A percentile compares a stretch with the other conserved stretches of the same genome.
Conservation (phyloP, 2,113 vertebrate genomes). For the Terrapene triunguis region DNA sequence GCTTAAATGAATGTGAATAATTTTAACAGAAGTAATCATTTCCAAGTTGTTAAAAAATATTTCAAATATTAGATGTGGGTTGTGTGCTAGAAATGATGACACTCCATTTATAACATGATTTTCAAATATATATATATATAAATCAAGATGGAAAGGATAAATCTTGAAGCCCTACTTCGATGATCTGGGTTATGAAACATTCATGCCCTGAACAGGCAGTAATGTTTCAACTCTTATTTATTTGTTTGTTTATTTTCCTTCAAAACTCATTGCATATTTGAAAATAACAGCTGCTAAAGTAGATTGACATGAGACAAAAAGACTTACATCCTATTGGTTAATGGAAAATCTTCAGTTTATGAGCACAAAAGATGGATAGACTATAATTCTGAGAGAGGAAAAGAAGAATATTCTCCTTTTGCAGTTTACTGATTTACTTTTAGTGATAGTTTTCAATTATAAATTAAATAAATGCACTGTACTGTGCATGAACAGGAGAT, state of each 20-base stretch:
- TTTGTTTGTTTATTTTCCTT: not conserved
- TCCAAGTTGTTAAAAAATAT: constrained; percentile 10
- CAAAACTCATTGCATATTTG: not conserved
- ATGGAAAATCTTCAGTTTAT: not conserved
- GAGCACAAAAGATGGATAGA: not conserved
- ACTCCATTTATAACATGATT: not conserved
- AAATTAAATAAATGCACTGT: not conserved
- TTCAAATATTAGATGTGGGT: not conserved
- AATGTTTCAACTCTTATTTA: not conserved
- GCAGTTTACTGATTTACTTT: not conserved
- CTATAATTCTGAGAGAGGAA: not conserved
- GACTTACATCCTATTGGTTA: not conserved
- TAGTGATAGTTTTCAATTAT: not conserved
- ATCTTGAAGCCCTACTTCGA: not conserved
- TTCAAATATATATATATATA: not conserved
- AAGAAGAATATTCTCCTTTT: not conserved
- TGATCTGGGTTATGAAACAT: not conserved
- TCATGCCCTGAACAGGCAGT: not conserved
- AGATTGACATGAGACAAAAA: not conserved
- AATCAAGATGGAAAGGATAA: not conserved
- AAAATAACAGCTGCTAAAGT: not conserved
- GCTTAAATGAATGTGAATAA: not conserved
- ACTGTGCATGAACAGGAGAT: not conserved
- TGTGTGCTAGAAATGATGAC: not conserved
- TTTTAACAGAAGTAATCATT: not conserved